Base-by-base conservation (phyloP, 2,113 vertebrate genomes). In the Mus musculus region DNA sequence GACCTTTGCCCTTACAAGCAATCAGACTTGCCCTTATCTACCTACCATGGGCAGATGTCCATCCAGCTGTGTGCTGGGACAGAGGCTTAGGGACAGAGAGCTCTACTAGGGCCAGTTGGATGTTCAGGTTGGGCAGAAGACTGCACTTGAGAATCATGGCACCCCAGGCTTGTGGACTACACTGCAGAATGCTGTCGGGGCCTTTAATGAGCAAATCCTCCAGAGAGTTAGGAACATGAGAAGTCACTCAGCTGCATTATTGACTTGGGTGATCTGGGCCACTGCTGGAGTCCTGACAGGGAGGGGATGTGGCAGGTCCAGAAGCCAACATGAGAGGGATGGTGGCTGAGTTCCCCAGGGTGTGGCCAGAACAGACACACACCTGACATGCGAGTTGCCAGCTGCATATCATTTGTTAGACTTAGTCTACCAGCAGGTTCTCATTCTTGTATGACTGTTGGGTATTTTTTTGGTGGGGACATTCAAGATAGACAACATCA, bases 101-200 rank as follows among this genome's bases (percentile, higher is more conserved):
- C 10, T 67, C 12, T 13, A 19, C 26, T 20, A n/a, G 17, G 12
- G 5, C 12, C 12, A 10, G 39, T 36, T 46, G n/a, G 26, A 3
- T n/a, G 2, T 22, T 8, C 17, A 16, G 7, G 17, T 5, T 12
- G 56, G 30, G 3, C 3, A 26, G 10, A 39, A 49, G 4, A 11
- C n/a, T 36, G 14, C 4, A 20, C 33, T 65, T 52, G n/a, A 39
- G 49, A 69, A 11, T 11, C 14, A 59, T 26, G 52, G 14, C 54
- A 30, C 63, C 10, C 10, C 61, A 6, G 46, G 26, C 28, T 75
- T 2, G 19, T 33, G 16, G 19, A 5, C 20, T 13, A 6, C 28
- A 1, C 30, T 4, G 4, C 17, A 16, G 0, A 0, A 12, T 33
- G 13, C 8, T 12, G 7, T 0, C 0, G 7, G 46, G 26, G 22